Conservation (phyloP, 2,888 invertebrate genomes). For the Papilio elwesi region DNA sequence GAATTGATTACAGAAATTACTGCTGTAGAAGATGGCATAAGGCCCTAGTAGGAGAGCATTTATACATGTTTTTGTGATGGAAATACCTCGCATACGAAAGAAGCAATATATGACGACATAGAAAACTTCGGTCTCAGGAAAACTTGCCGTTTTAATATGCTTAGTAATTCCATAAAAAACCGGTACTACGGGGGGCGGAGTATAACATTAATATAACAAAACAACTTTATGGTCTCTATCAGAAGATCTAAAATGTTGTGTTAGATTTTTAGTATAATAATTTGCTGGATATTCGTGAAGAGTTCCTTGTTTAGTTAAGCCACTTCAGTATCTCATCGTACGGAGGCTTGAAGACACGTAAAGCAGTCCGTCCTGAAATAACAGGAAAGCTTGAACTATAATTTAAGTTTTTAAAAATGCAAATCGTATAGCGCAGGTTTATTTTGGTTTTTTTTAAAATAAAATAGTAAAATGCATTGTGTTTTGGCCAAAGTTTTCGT, state of each 20-base stretch:
- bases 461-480: conserved; percentile 48
- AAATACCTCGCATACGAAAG: conserved; percentile 16
- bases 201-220: background rate
- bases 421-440: conserved; percentile 13
- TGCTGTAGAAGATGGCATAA: too few relatives aligned
- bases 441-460: background rate
- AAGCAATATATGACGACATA: conserved; percentile 7
- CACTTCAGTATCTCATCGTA: conserved; percentile 45
- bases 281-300: conserved; percentile 19
- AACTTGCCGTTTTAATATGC: conserved; percentile 10
- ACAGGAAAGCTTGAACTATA: conserved; percentile 3
- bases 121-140: background rate
- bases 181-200: background rate
- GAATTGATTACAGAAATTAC: too few relatives aligned
- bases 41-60: too few relatives aligned
- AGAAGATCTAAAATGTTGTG: conserved; percentile 28
- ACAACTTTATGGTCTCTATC: conserved; percentile 20
- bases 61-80: background rate
- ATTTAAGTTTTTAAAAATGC: conserved; percentile 32
- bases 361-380: conserved; percentile 38
- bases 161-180: conserved; percentile 26
- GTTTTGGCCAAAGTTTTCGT: conserved; percentile 51
- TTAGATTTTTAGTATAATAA: conserved; percentile 18
- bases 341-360: conserved; percentile 54
- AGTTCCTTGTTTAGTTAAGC: conserved; percentile 48